phyloP scores from a whole-genome alignment of 2,888 invertebrate species.

The Zeuzera pyrina region DNA sequence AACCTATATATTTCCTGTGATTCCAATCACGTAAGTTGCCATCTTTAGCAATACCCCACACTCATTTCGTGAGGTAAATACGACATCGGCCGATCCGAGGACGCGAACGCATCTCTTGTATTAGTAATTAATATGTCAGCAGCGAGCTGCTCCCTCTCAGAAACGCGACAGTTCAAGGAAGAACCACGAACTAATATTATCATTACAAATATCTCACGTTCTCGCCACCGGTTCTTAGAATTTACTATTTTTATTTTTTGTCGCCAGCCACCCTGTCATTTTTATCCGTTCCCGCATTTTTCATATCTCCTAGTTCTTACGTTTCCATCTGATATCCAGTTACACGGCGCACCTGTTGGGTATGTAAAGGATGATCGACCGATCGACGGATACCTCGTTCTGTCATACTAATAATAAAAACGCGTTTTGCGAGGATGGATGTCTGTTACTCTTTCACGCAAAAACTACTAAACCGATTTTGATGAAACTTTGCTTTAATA shows the following conservation, averaged over 20 bases:
- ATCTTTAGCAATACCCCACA: slow-evolving; percentile 17
- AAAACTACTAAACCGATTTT: too few relatives aligned
- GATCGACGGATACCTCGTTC: too few relatives aligned
- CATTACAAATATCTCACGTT: slow-evolving; percentile 58
- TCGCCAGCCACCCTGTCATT: slow-evolving; percentile 33
- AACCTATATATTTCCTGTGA: too few relatives aligned
- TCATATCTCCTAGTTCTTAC: slow-evolving; percentile 30
- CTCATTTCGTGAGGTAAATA: slow-evolving; percentile 26
- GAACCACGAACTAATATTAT: slow-evolving; percentile 54
- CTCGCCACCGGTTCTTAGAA: slow-evolving; percentile 48
- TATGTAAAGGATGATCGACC: slow-evolving; percentile 5
- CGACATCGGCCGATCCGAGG: slow-evolving; percentile 12
- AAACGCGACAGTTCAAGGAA: slow-evolving; percentile 47
- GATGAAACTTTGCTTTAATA: too few relatives aligned
- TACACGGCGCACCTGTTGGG: slow-evolving; percentile 41
- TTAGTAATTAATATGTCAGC: slow-evolving; percentile 49
- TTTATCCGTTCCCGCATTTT: slow-evolving; percentile 37
- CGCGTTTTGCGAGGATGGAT: too few relatives aligned
- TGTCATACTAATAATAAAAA: too few relatives aligned
- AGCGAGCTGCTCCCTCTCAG: slow-evolving; percentile 24
- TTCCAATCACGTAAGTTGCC: slow-evolving; percentile 1
- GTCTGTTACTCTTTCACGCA: too few relatives aligned
- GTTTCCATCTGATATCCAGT: slow-evolving; percentile 31
- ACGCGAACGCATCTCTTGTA: slow-evolving; percentile 32
- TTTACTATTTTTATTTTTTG: slow-evolving; percentile 36